Percentiles rank a stretch among this genome's conserved stretches.
These are phyloP conservation scores for Eublepharis macularius DNA, from an alignment of 2,113 vertebrate species.

Conservation along the genomic window DNA sequence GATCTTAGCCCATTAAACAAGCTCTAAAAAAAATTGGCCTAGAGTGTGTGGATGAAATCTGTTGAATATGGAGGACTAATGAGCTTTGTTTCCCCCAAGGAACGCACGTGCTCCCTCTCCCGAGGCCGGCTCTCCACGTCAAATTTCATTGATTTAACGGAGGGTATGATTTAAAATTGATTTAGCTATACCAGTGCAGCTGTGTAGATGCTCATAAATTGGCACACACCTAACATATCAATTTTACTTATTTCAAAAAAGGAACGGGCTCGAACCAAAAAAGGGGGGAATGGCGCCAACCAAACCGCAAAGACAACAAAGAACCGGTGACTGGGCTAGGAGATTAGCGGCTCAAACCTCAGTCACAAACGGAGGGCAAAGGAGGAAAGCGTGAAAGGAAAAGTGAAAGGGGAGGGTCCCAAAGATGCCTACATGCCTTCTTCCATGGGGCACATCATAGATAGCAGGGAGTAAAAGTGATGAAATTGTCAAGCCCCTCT, in stretches of 20 bases:
- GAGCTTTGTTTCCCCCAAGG: conserved; percentile 1
- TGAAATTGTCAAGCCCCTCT: too few relatives aligned
- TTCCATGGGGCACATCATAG: too few relatives aligned
- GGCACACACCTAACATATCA: background rate
- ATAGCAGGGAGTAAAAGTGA: too few relatives aligned
- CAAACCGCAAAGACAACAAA: background rate
- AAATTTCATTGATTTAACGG: conserved; percentile 16
- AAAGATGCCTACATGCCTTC: too few relatives aligned
- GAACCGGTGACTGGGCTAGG: too few relatives aligned
- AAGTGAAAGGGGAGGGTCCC: too few relatives aligned
- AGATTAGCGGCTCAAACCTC: background rate
- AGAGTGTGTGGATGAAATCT: background rate
- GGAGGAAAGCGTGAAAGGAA: too few relatives aligned
- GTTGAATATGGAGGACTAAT: conserved; percentile 13
- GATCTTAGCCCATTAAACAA: background rate
- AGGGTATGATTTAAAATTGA: conserved; percentile 17
- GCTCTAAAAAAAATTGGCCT: background rate
- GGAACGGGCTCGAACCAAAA: background rate
- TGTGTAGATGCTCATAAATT: background rate
- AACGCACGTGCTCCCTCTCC: background rate
- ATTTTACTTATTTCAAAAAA: background rate
- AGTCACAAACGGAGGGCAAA: background rate
- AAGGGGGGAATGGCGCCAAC: background rate
- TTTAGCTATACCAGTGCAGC: background rate
- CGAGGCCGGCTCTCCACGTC: background rate